Evolutionary conservation across 2,888 invertebrate genomes (phyloP).

Genomic region (Drosophila bunnanda): DNA sequence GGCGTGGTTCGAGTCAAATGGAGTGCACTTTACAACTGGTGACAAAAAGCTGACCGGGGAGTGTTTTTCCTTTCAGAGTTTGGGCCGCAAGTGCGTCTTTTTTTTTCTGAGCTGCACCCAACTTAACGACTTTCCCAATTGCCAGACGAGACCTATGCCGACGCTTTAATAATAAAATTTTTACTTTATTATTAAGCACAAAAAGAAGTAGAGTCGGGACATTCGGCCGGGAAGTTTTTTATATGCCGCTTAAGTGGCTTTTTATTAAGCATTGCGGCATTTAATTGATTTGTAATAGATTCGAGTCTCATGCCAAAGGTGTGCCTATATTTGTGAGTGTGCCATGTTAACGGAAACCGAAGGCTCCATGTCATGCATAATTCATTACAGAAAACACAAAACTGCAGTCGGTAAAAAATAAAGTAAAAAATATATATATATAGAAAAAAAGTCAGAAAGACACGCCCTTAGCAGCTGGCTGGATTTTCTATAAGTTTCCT

Average conservation of each 20-base stretch:
- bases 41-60: constrained; percentile 59
- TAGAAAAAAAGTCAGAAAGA: constrained; percentile 39
- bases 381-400: constrained; percentile 56
- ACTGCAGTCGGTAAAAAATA: constrained; percentile 53
- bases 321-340: constrained; percentile 48
- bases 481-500: constrained; percentile 26
- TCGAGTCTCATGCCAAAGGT: constrained; percentile 25
- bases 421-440: constrained; percentile 21
- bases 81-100: constrained; percentile 35
- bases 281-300: constrained; percentile 79
- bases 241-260: constrained; percentile 69
- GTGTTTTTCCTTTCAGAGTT: constrained; percentile 40
- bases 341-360: constrained; percentile 74
- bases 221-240: too few relatives aligned
- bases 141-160: constrained; percentile 52
- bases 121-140: constrained; percentile 66
- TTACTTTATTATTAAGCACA: constrained; percentile 62
- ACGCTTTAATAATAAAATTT: constrained; percentile 58
- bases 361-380: constrained; percentile 70
- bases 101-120: constrained; percentile 60
- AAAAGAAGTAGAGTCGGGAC: constrained; percentile 44
- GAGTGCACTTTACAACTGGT: constrained; percentile 57
- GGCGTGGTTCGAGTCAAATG: constrained; percentile 58
- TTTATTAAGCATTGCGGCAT: constrained; percentile 73
- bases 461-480: constrained; percentile 52